These are phyloP conservation scores for Nymphalis io DNA, from an alignment of 1,140 invertebrate genomes.

Conservation along the genomic window DNA sequence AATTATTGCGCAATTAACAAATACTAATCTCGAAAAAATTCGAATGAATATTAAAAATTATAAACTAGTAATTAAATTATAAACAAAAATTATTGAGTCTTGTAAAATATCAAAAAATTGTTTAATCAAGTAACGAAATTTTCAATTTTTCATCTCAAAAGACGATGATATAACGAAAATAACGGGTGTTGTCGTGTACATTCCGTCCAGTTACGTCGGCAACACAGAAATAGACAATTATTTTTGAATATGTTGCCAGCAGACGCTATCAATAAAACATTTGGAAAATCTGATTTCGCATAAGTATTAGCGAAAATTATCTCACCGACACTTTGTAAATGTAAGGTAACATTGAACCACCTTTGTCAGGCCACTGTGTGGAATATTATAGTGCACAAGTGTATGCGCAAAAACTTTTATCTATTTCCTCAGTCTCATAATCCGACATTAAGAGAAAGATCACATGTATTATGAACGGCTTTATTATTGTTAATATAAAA, in stretches of 20 bases:
- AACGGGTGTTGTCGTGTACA: slow-evolving; percentile 54
- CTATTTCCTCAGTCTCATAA: too few relatives aligned
- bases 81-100: neutral
- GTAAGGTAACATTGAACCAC: too few relatives aligned
- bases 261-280: slow-evolving; percentile 57
- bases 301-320: slow-evolving; percentile 16
- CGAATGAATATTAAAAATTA: too few relatives aligned
- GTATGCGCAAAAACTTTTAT: too few relatives aligned
- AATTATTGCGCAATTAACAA: slow-evolving; percentile 6
- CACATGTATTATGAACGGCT: too few relatives aligned
- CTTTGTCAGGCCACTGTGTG: too few relatives aligned
- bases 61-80: neutral
- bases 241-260: slow-evolving; percentile 68
- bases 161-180: slow-evolving; percentile 48
- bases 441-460: too few relatives aligned
- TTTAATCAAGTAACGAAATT: neutral
- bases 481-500: too few relatives aligned
- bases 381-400: too few relatives aligned
- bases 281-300: slow-evolving; percentile 47
- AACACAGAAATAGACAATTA: slow-evolving; percentile 62
- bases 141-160: neutral
- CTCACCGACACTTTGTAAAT: too few relatives aligned
- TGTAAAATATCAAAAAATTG: neutral
- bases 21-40: neutral
- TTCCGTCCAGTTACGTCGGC: slow-evolving; percentile 56